phyloP scores from a whole-genome alignment of 2,888 invertebrate genomes.

The Belgica antarctica region DNA sequence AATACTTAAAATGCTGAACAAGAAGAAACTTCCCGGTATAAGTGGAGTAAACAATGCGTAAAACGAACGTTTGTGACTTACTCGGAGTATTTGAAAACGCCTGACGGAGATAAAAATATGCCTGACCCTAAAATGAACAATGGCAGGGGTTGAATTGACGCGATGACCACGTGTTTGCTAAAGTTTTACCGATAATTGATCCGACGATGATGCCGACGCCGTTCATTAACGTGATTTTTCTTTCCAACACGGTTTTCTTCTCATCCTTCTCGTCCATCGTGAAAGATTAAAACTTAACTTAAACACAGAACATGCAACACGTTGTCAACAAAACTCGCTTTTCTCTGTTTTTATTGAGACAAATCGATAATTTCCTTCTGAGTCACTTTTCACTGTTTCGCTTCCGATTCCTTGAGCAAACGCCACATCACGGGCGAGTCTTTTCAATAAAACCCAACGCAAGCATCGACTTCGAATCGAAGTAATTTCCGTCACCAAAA shows the following conservation, averaged over 20 bases:
- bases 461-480: background rate
- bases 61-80: slow-evolving; percentile 53
- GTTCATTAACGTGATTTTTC: slow-evolving; percentile 79
- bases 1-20: too few species aligned
- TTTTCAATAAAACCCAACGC: background rate
- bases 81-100: slow-evolving; percentile 66
- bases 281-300: too few species aligned
- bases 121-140: slow-evolving; percentile 61
- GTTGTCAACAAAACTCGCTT: too few species aligned
- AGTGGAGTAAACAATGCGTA: background rate
- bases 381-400: background rate
- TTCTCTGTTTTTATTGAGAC: background rate
- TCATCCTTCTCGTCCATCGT: slow-evolving; percentile 32
- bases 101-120: slow-evolving; percentile 89
- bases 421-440: too few species aligned
- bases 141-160: too few species aligned
- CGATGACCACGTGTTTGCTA: background rate
- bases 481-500: too few species aligned
- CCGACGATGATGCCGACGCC: slow-evolving; percentile 87
- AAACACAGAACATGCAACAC: too few species aligned
- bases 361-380: slow-evolving; percentile 22
- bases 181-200: slow-evolving; percentile 69
- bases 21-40: too few species aligned
- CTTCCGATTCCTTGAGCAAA: too few species aligned
- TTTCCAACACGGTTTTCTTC: slow-evolving; percentile 68